Evolutionary conservation across 2,113 vertebrate species (phyloP).

Genomic region (Piaya cayana): DNA sequence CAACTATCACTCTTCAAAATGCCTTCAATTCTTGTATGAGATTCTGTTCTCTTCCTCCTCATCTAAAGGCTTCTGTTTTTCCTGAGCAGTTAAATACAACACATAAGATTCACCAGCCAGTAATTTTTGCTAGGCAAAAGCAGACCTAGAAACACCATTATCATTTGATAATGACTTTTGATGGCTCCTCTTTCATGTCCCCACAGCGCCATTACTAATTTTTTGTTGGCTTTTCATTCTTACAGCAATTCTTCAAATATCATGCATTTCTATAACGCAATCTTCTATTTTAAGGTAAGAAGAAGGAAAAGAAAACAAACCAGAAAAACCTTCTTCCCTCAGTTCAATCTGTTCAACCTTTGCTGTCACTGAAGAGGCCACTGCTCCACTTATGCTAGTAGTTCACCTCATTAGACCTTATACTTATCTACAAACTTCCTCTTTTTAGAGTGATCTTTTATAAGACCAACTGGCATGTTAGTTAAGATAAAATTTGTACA

Average conservation of each 20-base stretch:
- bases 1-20: not conserved
- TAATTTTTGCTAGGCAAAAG: not conserved
- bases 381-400: not conserved
- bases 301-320: not conserved
- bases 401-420: not conserved
- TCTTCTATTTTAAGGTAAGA: not conserved
- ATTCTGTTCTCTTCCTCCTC: not conserved
- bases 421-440: not conserved
- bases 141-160: not conserved
- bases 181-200: not conserved
- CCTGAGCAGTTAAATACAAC: not conserved
- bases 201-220: not conserved
- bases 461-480: not conserved
- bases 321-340: not conserved
- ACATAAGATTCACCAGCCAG: not conserved
- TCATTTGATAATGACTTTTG: not conserved
- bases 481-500: not conserved
- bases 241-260: not conserved
- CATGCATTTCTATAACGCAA: not conserved
- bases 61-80: not conserved
- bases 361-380: not conserved
- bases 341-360: conserved; percentile 16
- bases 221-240: not conserved
- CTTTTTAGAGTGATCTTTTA: not conserved
- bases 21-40: not conserved